Percentiles rank a stretch among this genome's conserved stretches.
phyloP scores from a whole-genome alignment of 2,888 invertebrate genomes.

The Chymomyza procnemis region DNA sequence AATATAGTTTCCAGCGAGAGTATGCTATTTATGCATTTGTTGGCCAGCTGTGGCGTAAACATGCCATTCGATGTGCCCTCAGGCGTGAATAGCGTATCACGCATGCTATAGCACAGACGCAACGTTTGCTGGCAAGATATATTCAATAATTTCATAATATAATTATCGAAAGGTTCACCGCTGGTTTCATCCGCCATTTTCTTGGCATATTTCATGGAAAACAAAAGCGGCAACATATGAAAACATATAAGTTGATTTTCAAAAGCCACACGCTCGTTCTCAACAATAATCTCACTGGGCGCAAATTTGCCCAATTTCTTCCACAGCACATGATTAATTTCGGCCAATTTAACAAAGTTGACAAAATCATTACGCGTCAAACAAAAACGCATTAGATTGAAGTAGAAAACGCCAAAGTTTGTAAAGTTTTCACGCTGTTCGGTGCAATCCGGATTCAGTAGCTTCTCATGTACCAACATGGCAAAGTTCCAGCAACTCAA shows the following conservation, averaged over 20 bases:
- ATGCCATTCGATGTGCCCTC: slow-evolving; percentile 40
- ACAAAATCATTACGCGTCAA: slow-evolving; percentile 71
- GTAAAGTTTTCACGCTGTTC: slow-evolving; percentile 70
- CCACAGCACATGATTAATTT: slow-evolving; percentile 78
- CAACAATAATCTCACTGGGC: slow-evolving; percentile 75
- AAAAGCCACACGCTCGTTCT: slow-evolving; percentile 77
- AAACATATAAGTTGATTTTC: slow-evolving; percentile 82
- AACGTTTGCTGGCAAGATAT: slow-evolving; percentile 83
- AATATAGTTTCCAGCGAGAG: slow-evolving; percentile 80
- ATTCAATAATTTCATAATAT: slow-evolving; percentile 81
- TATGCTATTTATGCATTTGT: slow-evolving; percentile 76
- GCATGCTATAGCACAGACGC: slow-evolving; percentile 81
- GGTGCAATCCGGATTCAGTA: slow-evolving; percentile 52
- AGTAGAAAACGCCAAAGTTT: slow-evolving; percentile 75
- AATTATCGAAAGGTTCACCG: slow-evolving; percentile 80
- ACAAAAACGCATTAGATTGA: slow-evolving; percentile 77
- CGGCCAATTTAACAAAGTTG: slow-evolving; percentile 76
- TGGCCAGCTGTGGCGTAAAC: slow-evolving; percentile 71
- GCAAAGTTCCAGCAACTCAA: slow-evolving; percentile 73
- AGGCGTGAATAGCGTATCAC: slow-evolving; percentile 77
- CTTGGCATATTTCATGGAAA: slow-evolving; percentile 75
- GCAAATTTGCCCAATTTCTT: slow-evolving; percentile 75
- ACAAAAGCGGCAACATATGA: slow-evolving; percentile 83
- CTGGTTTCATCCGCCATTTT: slow-evolving; percentile 49
- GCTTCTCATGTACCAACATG: slow-evolving; percentile 72